phyloP scores from a whole-genome alignment of 2,888 invertebrate species.

The Dorcus hopei region DNA sequence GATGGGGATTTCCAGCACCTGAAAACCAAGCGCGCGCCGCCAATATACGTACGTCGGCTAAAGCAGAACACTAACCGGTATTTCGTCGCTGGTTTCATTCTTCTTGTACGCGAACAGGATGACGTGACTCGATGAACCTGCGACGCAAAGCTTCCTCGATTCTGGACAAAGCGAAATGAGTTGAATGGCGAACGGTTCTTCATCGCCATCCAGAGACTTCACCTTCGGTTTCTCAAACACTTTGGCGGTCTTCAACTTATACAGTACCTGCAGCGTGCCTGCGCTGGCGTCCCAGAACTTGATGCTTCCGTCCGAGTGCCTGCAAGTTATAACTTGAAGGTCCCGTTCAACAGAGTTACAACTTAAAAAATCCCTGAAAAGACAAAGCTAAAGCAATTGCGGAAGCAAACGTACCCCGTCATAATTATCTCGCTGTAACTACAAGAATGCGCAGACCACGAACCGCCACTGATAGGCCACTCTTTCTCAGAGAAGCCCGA shows the following conservation, averaged over 20 bases:
- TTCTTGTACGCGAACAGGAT: conserved; percentile 95
- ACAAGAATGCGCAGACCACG: conserved; percentile 92
- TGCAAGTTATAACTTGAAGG: conserved; percentile 40
- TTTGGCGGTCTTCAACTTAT: conserved; percentile 97
- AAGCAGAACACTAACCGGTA: conserved; percentile 57
- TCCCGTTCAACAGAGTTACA: conserved; percentile 5
- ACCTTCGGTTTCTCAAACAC: conserved; percentile 73
- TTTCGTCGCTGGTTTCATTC: conserved; percentile 79
- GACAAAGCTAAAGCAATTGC: neutral
- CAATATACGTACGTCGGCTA: neutral
- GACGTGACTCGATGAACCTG: conserved; percentile 90
- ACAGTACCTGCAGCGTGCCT: conserved; percentile 91
- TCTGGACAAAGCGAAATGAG: conserved; percentile 90
- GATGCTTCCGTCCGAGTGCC: conserved; percentile 96
- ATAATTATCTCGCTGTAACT: conserved; percentile 97
- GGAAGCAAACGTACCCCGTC: conserved; percentile 71
- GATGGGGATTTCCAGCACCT: conserved; percentile 86
- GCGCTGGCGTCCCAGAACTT: conserved; percentile 99
- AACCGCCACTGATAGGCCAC: conserved; percentile 97
- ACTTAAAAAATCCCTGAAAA: neutral
- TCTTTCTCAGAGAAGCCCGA: conserved; percentile 85
- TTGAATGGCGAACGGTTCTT: conserved; percentile 88
- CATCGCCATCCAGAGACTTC: conserved; percentile 66
- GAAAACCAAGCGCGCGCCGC: conserved; percentile 4
- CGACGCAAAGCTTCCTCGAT: conserved; percentile 84